Base-by-base conservation (phyloP, 2,113 vertebrate genomes). In the Macaca mulatta region DNA sequence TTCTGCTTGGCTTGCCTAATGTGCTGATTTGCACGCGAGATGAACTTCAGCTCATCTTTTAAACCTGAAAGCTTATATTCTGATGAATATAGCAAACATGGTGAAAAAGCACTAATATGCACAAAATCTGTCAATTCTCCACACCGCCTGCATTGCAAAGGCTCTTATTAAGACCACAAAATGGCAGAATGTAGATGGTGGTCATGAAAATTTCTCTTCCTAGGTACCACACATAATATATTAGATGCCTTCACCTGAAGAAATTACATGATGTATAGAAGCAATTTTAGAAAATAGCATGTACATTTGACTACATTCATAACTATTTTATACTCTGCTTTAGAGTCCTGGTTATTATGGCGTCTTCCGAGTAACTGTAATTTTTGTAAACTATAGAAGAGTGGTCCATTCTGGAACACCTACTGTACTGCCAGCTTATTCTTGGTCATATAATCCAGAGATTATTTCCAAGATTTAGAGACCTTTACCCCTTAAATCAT, bases 271-370 rank as follows among this genome's bases (percentile, higher is more conserved):
- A 30, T 50, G 13, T 22, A 64, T 3, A 84, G 52, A 91, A 94
- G 43, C 61, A n/a, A 70, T 89, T 95, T 75, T 55, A 94, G 79
- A 94, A 94, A 74, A 90, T 43, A 61, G 18, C 38, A 52, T 20
- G 27, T 82, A 25, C 22, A 79, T 8, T 35, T 86, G 40, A 40
- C 32, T 79, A 55, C 55, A 75, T 79, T 69, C n/a, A 83, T 55
- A 87, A 40, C 35, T 50, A 72, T 86, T 52, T 89, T n/a, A 50
- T 27, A 35, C 13, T 59, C 22, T 75, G 38, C 69, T 79, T 38
- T 70, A 69, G 14, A 87, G 35, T 48, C 55, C 10, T 84, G 50
- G 20, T 64, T 75, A 59, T 94, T 52, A 64, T 23, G 27, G 69
- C 48, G 3, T 1, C 14, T 81, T 22, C 17, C 11, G 8, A 64